phyloP scores from a whole-genome alignment of 2,888 invertebrate genomes.

The Tinea pellionella region DNA sequence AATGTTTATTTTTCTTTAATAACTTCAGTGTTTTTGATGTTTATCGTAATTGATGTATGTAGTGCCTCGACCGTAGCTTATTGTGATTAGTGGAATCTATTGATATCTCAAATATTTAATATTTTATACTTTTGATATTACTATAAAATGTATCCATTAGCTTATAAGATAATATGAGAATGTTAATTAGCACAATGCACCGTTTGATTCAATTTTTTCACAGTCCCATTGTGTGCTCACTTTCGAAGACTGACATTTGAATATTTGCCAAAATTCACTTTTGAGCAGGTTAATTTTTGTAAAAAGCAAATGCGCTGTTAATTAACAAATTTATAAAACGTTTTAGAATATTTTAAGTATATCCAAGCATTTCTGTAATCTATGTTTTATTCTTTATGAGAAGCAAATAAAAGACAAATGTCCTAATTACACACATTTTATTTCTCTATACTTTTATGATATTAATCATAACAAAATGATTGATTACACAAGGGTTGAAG shows the following conservation, averaged over 20 bases:
- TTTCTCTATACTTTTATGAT: constrained; percentile 54
- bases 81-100: constrained; percentile 6
- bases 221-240: constrained; percentile 5
- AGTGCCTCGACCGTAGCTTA: background rate
- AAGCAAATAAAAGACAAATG: constrained; percentile 21
- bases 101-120: background rate
- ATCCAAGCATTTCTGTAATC: background rate
- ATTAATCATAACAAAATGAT: constrained; percentile 64
- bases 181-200: background rate
- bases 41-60: background rate
- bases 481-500: constrained; percentile 44
- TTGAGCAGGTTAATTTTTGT: background rate
- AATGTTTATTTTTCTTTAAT: no score
- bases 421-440: constrained; percentile 67
- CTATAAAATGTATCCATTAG: background rate
- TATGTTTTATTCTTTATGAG: background rate
- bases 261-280: constrained; percentile 7
- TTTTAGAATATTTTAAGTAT: background rate
- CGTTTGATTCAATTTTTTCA: background rate
- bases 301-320: background rate
- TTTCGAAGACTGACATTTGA: constrained; percentile 10
- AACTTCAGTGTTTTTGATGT: no score
- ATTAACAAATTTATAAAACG: background rate
- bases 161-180: background rate
- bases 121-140: background rate